A percentile compares a stretch with the other conserved stretches of the same genome.
These are phyloP conservation scores for Malurus cyaneus DNA, from an alignment of 2,113 vertebrate genomes.

Conservation along the genomic window DNA sequence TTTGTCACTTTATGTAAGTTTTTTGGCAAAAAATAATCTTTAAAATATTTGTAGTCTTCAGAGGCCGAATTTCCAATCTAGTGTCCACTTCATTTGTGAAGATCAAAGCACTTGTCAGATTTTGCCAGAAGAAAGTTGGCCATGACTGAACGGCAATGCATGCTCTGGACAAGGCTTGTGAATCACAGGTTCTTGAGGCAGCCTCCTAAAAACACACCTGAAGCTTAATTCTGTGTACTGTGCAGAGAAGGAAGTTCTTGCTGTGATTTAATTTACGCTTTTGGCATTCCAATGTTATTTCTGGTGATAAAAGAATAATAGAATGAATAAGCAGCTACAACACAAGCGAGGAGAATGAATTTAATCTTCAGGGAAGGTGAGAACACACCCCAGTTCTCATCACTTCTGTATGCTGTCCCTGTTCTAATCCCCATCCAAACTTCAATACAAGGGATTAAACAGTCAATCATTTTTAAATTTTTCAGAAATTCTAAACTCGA, in stretches of 20 bases:
- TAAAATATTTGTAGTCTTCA: not conserved
- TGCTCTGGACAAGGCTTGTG: not conserved
- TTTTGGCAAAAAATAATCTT: not conserved
- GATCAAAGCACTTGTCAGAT: not conserved
- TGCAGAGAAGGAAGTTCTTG: not conserved
- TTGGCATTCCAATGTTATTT: not conserved
- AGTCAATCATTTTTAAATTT: not conserved
- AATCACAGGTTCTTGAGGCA: not conserved
- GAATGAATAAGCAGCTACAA: constrained; percentile 24
- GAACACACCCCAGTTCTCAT: constrained; percentile 3
- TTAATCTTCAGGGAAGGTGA: constrained; percentile 1
- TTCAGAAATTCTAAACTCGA: not conserved
- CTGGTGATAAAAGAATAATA: constrained; percentile 4
- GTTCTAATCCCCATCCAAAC: not conserved
- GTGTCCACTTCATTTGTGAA: not conserved
- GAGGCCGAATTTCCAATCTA: not conserved
- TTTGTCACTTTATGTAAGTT: not conserved
- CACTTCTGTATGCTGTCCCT: not conserved
- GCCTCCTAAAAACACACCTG: not conserved
- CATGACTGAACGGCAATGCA: not conserved
- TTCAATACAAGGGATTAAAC: not conserved
- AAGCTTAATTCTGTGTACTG: not conserved
- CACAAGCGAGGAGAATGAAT: not conserved
- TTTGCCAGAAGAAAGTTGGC: not conserved
- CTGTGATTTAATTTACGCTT: constrained; percentile 20